Base-by-base conservation (phyloP, 2,113 vertebrate species). In the Microtus montanus region DNA sequence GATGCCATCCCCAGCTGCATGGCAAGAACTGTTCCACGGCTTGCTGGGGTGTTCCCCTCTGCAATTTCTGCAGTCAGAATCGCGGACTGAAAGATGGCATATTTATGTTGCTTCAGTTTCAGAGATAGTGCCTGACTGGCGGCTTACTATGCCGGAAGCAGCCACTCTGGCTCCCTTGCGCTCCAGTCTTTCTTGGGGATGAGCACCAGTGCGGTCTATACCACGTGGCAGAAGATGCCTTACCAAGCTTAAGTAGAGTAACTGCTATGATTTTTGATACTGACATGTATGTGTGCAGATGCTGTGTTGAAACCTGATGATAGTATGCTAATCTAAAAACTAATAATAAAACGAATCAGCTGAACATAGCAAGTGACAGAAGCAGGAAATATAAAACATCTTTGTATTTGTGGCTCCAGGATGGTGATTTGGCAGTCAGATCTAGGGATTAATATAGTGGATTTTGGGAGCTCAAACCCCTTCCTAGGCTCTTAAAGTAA, bases 161-260 rank as follows among this genome's bases (percentile, higher is more conserved):
- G 15, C 3, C 28, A 20, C 41, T 28, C 64, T 5, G 0, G 61
- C 2, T 52, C 26, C 49, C 15, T 0, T 0, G 28, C n/a, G 1
- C 11, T 33, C 3, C 0, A 9, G 61, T 9, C 49, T 41, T 33
- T 3, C 28, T 17, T 19, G 3, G 38, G 38, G 26, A 75, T n/a
- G 73, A 33, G 20, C 41, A 49, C 61, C 20, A 26, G 0, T 2
- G 28, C 5, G 5, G 15, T 7, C 58, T 9, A 33, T 5, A 12
- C 38, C 73, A 30, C 30, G 6, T 15, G 73, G 19, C 28, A 33
- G 41, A n/a, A 24, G 35, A 49, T 33, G n/a, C 28, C 70, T 44
- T 4, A 7, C 11, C 87, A 35, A 15, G 22, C 71, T 35, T 44
- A 22, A 24, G 26, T 33, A 41, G 54, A 89, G 6, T 54, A 10